phyloP scores from a whole-genome alignment of 2,113 vertebrate species.

The Apodemus sylvaticus region DNA sequence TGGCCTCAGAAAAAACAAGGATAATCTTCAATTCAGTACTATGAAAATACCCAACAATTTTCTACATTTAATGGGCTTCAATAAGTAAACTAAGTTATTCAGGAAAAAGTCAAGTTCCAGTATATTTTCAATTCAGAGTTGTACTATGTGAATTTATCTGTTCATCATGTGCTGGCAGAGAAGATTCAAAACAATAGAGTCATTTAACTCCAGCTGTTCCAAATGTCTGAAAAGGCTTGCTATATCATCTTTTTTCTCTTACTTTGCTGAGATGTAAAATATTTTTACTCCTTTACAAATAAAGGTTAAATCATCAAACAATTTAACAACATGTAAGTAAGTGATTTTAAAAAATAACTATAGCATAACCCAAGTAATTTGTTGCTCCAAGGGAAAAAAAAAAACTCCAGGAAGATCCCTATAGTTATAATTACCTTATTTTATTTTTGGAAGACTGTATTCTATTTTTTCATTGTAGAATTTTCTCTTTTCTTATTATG shows the following conservation, averaged over 20 bases:
- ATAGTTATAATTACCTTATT: neutral
- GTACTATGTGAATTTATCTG: slow-evolving; percentile 50
- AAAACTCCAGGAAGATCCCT: neutral
- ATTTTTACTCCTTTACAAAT: neutral
- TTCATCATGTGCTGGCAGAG: neutral
- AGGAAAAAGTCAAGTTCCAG: slow-evolving; percentile 34
- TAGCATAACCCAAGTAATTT: neutral
- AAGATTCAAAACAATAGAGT: neutral
- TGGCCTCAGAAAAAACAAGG: neutral
- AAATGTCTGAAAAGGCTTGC: neutral
- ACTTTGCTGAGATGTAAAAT: neutral
- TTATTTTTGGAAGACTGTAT: neutral
- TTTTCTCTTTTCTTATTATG: slow-evolving; percentile 17
- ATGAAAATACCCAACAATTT: slow-evolving; percentile 52
- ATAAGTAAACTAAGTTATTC: slow-evolving; percentile 56
- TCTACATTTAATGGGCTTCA: slow-evolving; percentile 27
- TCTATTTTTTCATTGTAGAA: neutral
- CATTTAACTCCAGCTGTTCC: neutral
- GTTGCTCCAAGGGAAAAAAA: neutral
- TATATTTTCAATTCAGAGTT: slow-evolving; percentile 50
- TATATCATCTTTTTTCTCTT: neutral
- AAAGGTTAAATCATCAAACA: neutral
- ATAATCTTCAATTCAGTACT: neutral
- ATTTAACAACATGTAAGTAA: neutral
- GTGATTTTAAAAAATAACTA: neutral